Base-by-base conservation (phyloP, 2,888 invertebrate genomes). In the Saturnia japonica region DNA sequence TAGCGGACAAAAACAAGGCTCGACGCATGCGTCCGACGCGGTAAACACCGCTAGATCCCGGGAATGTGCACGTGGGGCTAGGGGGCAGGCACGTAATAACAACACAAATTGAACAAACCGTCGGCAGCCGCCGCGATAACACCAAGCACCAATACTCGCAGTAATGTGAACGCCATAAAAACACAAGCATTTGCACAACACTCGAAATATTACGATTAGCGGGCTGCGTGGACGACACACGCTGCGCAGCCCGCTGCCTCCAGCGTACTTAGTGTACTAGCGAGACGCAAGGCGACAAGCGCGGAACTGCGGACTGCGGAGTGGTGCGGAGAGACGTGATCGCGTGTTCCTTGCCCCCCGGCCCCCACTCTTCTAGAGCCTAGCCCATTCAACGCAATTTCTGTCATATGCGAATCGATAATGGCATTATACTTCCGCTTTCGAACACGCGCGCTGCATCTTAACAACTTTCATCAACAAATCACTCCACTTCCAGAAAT, bases 161-260 rank as follows among this genome's bases (percentile, higher is more conserved):
- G 95, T 95, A 96, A 95, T 95, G 95, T 95, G 95, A 96, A 95
- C 96, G 96, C 96, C 96, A 96, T 96, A 96, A 95, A 96, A 95
- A 95, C 95, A 94, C 94, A 95, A 94, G 95, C 96, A 96, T 96
- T 95, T 95, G 96, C 95, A 94, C 93, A 87, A 85, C 88, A 91
- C 91, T 90, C 91, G 89, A 81, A 87, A 88, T 86, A 74, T 83
- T 82, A 79, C 85, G 89, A 85, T 85, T 88, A 87, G 93, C 94
- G 92, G 92, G 93, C 93, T 91, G 93, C 93, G 91, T 85, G n/a
- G n/a, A n/a, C 80, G 78, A 85, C 76, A 88, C 87, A 84, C 87
- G 85, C 87, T 85, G 83, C 88, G 88, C 88, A 88, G 88, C 90
- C 88, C 89, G 88, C 89, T 85, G 85, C 89, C 86, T 86, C 85